phyloP scores from a whole-genome alignment of 2,797 vertebrate genomes.

The Babyrousa celebensis region DNA sequence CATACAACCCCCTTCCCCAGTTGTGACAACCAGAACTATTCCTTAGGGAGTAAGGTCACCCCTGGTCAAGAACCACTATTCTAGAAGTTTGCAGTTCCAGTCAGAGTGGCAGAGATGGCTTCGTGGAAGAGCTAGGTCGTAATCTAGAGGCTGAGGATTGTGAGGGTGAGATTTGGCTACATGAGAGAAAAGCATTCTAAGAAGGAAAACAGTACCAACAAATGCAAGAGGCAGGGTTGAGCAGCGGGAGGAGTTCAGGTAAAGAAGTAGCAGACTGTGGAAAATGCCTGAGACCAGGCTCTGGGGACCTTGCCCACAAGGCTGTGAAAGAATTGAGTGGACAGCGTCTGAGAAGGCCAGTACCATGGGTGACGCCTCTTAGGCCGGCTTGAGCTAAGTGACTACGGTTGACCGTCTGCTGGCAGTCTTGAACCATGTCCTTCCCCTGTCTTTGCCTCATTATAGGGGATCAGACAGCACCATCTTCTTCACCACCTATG shows the following conservation, averaged over 20 bases:
- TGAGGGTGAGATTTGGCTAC: neutral
- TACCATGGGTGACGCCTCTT: neutral
- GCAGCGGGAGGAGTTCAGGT: neutral
- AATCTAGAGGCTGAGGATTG: neutral
- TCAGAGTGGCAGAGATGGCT: neutral
- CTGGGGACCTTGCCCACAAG: neutral
- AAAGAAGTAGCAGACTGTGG: neutral
- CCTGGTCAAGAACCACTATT: neutral
- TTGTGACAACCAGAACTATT: neutral
- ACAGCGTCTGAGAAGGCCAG: neutral
- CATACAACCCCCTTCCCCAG: neutral
- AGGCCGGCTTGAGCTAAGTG: neutral
- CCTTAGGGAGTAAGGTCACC: neutral
- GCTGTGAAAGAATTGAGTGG: neutral
- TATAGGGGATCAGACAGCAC: constrained; percentile 93
- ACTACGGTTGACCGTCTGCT: neutral
- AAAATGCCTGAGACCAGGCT: neutral
- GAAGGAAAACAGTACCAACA: neutral
- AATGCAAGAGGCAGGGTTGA: neutral
- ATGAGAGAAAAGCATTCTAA: constrained; percentile 5
- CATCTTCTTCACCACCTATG: constrained; percentile 95
- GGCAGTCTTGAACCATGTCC: constrained; percentile 21
- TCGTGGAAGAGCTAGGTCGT: constrained; percentile 20
- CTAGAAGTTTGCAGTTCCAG: neutral
- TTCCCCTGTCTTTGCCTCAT: constrained; percentile 80